Evolutionary conservation across 2,888 invertebrate genomes (phyloP), one percentile per base, ranked within the genome.

Genomic region (Marronus borbonicus): DNA sequence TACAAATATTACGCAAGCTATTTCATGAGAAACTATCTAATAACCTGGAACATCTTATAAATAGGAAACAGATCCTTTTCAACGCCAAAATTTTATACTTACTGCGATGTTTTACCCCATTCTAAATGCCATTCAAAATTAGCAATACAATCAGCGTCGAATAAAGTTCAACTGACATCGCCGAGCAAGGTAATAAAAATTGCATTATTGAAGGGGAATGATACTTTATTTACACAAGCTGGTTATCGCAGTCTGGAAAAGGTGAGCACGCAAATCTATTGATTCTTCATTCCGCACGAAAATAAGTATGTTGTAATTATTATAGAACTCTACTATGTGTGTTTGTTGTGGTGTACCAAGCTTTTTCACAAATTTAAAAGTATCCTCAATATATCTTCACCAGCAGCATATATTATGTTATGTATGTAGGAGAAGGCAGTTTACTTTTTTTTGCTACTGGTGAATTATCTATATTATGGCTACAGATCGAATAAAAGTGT

Each of bases 201-300:
- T 62, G 31, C 62, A 62, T 62, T 62, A 62, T 28, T 31, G 62
- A 20, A 10, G 28, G 62, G 62, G n/a, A 28, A 28, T 28, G 20
- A 20, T 55, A n/a, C 17, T 55, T 20, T 55, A 20, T 20, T 4
- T 55, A 55, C 55, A 17, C 55, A 20, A 10, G 20, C 20, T 55
- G 55, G 20, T 55, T 55, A 55, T 20, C 28, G 28, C 20, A 62
- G 24, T 3, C 2, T 28, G 12, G 28, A 62, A 62, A 62, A 28
- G 14, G 14, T 62, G 12, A 8, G 31, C 31, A 62, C 62, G 62
- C 62, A 28, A 55, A 20, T 4, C 8, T 55, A 55, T 55, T 28
- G 62, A 62, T 62, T 28, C 20, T 62, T 14, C 1, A 8, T 10
- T 24, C 31, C 2, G n/a, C 10, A 12, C 24, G 31, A 62, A 62